These are phyloP conservation scores for Cactoblastis cactorum DNA, from an alignment of 2,888 invertebrate genomes.

Conservation along the genomic window DNA sequence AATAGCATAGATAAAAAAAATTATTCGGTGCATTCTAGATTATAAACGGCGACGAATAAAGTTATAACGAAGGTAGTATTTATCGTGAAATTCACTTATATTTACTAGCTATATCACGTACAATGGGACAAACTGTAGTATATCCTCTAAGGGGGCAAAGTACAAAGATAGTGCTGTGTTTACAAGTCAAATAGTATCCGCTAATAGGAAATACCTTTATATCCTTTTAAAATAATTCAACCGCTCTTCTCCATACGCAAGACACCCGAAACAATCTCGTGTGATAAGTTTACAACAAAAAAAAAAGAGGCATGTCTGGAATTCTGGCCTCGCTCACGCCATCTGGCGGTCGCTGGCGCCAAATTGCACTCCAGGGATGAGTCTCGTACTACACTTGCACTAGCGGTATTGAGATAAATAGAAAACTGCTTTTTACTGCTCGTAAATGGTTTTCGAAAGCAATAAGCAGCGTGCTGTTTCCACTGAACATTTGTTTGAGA, in stretches of 20 bases:
- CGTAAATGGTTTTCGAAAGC: slow-evolving; percentile 9
- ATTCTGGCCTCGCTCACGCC: slow-evolving; percentile 11
- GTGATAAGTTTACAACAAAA: slow-evolving; percentile 10
- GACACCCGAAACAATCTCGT: background rate
- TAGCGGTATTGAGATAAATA: slow-evolving; percentile 10
- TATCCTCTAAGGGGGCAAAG: no score
- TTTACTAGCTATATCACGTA: no score
- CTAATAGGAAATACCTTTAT: background rate
- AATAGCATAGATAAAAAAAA: no score
- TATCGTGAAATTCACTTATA: no score
- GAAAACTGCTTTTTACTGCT: slow-evolving; percentile 13
- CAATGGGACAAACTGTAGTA: no score
- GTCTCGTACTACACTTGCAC: slow-evolving; percentile 21
- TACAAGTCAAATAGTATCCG: no score
- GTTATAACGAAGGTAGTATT: no score
- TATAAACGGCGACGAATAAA: no score
- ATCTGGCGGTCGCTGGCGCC: slow-evolving; percentile 23
- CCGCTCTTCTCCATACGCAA: background rate
- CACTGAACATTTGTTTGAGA: background rate
- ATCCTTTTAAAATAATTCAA: background rate
- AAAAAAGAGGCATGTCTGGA: slow-evolving; percentile 13
- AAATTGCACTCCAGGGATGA: slow-evolving; percentile 50
- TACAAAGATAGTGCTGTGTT: no score
- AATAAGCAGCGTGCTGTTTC: slow-evolving; percentile 9
- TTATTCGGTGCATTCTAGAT: no score